Conservation (phyloP, 2,113 vertebrate genomes). For the Peromyscus maniculatus region DNA sequence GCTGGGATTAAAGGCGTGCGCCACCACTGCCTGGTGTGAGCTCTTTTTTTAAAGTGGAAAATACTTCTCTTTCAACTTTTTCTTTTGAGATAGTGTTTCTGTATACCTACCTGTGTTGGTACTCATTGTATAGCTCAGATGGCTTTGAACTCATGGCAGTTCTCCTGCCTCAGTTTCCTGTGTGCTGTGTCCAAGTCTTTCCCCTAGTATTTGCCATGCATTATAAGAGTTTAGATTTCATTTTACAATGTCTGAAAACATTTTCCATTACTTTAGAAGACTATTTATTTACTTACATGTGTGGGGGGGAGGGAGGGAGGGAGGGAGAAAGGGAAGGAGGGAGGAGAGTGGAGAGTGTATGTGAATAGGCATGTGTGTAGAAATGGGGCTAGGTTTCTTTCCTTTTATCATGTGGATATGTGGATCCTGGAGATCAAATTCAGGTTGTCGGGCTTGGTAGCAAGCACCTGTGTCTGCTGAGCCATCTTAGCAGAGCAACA, state of each 20-base stretch:
- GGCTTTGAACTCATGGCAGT: background rate
- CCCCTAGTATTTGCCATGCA: background rate
- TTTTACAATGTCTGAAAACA: background rate
- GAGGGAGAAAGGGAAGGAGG: too few relatives aligned
- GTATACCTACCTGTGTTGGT: background rate
- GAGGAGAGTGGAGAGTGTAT: background rate
- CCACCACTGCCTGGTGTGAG: too few relatives aligned
- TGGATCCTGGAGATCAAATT: background rate
- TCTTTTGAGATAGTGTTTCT: background rate
- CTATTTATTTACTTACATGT: background rate
- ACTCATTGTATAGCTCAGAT: background rate
- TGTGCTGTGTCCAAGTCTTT: background rate
- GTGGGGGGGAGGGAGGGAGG: background rate
- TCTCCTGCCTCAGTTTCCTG: background rate
- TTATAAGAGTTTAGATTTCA: slow-evolving; percentile 52
- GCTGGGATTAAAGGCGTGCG: too few relatives aligned
- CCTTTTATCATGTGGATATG: background rate
- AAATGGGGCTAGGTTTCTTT: background rate
- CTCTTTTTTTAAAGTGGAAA: background rate
- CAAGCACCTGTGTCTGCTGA: background rate
- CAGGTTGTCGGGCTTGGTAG: background rate
- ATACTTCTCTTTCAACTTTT: background rate
- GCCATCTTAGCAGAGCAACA: background rate
- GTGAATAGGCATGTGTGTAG: background rate
- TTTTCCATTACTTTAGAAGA: background rate